A percentile compares a stretch with the other conserved stretches of the same genome.
These are phyloP conservation scores for Erethizon dorsatum DNA, from an alignment of 2,797 vertebrate species.

Conservation along the genomic window DNA sequence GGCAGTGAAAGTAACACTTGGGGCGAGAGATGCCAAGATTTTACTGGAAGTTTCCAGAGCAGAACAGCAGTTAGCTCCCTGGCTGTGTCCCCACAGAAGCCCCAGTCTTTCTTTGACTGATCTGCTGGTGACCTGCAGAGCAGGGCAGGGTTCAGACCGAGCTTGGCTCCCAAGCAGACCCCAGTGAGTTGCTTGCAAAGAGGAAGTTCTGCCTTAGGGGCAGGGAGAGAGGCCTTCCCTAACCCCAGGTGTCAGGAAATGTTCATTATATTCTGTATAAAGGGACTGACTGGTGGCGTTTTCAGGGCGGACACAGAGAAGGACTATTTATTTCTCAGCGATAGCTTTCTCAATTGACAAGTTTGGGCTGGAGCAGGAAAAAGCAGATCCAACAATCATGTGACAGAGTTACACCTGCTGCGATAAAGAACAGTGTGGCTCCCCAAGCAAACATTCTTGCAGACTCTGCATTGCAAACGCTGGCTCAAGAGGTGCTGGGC, in stretches of 20 bases:
- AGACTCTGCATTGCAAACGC: slow-evolving; percentile 74
- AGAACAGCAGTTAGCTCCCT: not conserved
- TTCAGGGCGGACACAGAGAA: slow-evolving; percentile 69
- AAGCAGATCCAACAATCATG: slow-evolving; percentile 76
- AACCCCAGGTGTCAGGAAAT: slow-evolving; percentile 59
- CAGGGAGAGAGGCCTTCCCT: slow-evolving; percentile 19
- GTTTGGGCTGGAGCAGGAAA: slow-evolving; percentile 65
- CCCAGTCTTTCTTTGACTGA: not conserved
- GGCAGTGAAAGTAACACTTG: slow-evolving; percentile 44
- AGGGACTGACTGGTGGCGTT: slow-evolving; percentile 39
- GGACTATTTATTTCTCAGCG: slow-evolving; percentile 73
- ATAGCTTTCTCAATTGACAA: slow-evolving; percentile 76
- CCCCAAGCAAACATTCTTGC: slow-evolving; percentile 74
- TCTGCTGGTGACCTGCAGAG: not conserved
- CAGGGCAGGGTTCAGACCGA: not conserved
- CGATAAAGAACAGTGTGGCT: slow-evolving; percentile 72
- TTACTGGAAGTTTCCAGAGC: slow-evolving; percentile 7
- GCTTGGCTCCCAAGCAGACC: not conserved
- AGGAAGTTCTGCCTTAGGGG: slow-evolving; percentile 22
- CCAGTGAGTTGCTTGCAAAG: not conserved
- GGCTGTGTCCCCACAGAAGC: not conserved
- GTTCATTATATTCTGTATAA: slow-evolving; percentile 51
- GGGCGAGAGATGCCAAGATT: not conserved
- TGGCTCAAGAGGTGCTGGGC: slow-evolving; percentile 48
- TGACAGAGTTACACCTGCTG: slow-evolving; percentile 81